Conservation (phyloP, 2,888 invertebrate genomes). For the Steromphala cineraria region DNA sequence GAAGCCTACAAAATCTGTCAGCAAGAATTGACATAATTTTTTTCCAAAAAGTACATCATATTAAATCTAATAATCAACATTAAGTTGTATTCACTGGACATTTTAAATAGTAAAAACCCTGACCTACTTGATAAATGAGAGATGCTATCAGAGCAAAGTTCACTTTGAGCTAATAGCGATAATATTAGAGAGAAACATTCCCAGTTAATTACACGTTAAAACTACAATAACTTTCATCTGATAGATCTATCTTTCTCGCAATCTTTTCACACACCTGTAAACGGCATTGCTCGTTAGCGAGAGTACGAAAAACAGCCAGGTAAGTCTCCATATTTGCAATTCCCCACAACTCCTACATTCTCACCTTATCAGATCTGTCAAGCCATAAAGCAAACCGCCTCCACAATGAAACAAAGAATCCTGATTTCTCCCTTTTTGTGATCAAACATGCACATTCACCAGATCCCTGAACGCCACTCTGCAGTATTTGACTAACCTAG, state of each 20-base stretch:
- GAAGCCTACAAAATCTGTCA: no score
- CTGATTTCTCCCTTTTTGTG: not conserved
- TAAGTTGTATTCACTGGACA: not conserved
- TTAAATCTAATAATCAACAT: not conserved
- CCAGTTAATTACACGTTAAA: not conserved
- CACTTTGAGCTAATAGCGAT: not conserved
- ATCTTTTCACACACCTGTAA: conserved; percentile 5
- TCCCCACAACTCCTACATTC: not conserved
- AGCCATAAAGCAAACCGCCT: not conserved
- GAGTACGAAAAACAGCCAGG: not conserved
- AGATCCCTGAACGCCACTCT: not conserved
- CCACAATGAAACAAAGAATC: not conserved
- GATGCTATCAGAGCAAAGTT: not conserved
- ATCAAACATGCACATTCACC: not conserved
- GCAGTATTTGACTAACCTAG: not conserved
- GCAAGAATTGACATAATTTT: no score
- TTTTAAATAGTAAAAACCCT: not conserved
- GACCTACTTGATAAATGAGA: not conserved
- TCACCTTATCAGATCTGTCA: not conserved
- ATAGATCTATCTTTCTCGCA: not conserved
- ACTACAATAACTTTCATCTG: not conserved
- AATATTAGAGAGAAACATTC: not conserved
- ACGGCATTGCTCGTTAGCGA: not conserved
- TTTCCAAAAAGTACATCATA: not conserved
- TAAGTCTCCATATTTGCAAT: not conserved